Evolutionary conservation across 2,797 vertebrate species (phyloP).

Genomic region (Hydrocynus forskahlii): DNA sequence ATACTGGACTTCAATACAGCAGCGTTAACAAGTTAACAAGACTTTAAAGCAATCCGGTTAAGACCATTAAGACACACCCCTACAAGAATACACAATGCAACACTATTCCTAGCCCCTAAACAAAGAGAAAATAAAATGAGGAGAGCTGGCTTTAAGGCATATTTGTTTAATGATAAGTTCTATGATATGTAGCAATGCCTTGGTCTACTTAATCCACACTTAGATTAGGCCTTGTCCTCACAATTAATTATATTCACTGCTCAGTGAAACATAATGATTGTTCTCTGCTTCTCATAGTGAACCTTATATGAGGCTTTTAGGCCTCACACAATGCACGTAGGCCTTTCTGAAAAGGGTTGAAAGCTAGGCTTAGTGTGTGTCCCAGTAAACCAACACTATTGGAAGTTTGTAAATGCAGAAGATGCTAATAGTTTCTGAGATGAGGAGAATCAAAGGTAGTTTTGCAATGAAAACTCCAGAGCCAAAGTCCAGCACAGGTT

Average conservation of each 20-base stretch:
- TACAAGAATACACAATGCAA: background rate
- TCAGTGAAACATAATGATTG: background rate
- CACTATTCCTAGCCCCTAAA: background rate
- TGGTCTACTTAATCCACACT: background rate
- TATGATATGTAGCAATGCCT: background rate
- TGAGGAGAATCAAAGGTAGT: background rate
- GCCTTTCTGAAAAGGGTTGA: background rate
- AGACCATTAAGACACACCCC: background rate
- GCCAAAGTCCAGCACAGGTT: no score
- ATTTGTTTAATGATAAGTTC: background rate
- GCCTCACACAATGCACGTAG: background rate
- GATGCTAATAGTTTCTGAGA: background rate
- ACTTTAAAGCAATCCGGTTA: background rate
- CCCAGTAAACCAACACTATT: no score
- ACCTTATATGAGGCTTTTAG: background rate
- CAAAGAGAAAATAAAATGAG: background rate
- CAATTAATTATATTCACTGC: background rate
- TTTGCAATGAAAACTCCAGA: no score
- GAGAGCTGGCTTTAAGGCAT: background rate
- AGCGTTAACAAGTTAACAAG: background rate
- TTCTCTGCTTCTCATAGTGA: background rate
- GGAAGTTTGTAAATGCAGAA: background rate
- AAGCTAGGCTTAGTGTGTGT: no score
- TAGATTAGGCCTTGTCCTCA: background rate
- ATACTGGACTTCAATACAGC: conserved; percentile 2